phyloP scores from a whole-genome alignment of 1,140 invertebrate genomes.

The Leptinotarsa lineolata region DNA sequence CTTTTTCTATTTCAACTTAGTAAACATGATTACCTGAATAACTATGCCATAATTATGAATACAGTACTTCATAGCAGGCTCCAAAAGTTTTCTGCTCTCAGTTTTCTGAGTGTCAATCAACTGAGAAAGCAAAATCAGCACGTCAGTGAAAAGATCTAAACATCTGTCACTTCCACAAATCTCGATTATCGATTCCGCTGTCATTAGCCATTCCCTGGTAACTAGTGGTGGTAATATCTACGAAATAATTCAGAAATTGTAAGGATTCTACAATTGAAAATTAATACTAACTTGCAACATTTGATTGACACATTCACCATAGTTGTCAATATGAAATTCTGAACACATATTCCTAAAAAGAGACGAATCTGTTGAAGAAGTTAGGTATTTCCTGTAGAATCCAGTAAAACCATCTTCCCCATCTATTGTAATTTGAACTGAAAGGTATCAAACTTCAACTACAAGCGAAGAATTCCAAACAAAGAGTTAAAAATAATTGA shows the following conservation, averaged over 20 bases:
- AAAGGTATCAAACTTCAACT: background rate
- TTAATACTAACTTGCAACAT: constrained; percentile 42
- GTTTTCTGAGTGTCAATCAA: constrained; percentile 42
- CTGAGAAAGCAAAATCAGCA: constrained; percentile 44
- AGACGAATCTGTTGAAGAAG: background rate
- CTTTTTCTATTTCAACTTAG: background rate
- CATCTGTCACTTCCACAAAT: constrained; percentile 34
- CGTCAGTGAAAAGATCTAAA: constrained; percentile 42
- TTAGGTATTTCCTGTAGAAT: constrained; percentile 28
- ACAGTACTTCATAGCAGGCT: constrained; percentile 44
- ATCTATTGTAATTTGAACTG: background rate
- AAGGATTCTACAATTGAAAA: too few species aligned
- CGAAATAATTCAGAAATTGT: constrained; percentile 17
- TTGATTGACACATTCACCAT: constrained; percentile 36
- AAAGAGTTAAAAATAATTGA: background rate
- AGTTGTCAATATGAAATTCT: constrained; percentile 32
- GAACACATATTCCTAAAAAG: constrained; percentile 33
- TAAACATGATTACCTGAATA: constrained; percentile 39
- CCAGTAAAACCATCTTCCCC: constrained; percentile 30
- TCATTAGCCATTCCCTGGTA: constrained; percentile 43
- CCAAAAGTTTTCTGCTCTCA: constrained; percentile 30
- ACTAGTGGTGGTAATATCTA: constrained; percentile 48
- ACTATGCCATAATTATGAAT: constrained; percentile 45
- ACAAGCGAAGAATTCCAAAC: background rate
- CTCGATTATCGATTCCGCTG: constrained; percentile 36